These are phyloP conservation scores for Heteropelma amictum DNA, from an alignment of 2,888 invertebrate genomes.

Conservation along the genomic window DNA sequence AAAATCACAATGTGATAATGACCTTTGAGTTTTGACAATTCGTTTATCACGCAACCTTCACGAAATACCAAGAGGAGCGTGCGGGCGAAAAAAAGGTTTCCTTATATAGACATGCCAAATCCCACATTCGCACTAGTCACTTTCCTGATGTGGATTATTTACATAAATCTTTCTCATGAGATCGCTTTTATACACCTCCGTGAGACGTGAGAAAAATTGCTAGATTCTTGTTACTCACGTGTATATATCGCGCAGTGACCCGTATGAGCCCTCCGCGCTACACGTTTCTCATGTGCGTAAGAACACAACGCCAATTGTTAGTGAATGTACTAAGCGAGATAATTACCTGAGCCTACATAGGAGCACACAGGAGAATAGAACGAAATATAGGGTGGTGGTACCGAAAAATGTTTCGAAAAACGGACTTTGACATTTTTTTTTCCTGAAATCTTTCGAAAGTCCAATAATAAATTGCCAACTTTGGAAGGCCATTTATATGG, in stretches of 20 bases:
- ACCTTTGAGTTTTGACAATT: too few species aligned
- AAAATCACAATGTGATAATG: too few species aligned
- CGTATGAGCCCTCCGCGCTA: neutral
- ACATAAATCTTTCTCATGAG: constrained; percentile 53
- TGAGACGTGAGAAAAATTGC: constrained; percentile 58
- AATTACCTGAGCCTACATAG: too few species aligned
- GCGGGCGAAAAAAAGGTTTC: neutral
- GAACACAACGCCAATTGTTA: neutral
- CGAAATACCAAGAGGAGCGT: constrained; percentile 3
- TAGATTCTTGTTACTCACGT: neutral
- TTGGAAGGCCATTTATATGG: too few species aligned
- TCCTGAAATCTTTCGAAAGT: too few species aligned
- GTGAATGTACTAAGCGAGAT: too few species aligned
- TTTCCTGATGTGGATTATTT: constrained; percentile 56
- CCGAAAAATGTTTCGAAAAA: too few species aligned
- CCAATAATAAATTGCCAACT: too few species aligned
- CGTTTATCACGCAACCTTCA: too few species aligned
- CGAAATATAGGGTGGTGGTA: too few species aligned
- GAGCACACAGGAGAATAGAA: too few species aligned
- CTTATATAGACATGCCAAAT: constrained; percentile 33
- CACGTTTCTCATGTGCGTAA: neutral
- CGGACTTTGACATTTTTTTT: too few species aligned
- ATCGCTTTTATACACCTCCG: constrained; percentile 46
- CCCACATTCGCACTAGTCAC: constrained; percentile 45
- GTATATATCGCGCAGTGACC: neutral